Base-by-base conservation (phyloP, 2,888 invertebrate genomes). In the Plebejus argus region DNA sequence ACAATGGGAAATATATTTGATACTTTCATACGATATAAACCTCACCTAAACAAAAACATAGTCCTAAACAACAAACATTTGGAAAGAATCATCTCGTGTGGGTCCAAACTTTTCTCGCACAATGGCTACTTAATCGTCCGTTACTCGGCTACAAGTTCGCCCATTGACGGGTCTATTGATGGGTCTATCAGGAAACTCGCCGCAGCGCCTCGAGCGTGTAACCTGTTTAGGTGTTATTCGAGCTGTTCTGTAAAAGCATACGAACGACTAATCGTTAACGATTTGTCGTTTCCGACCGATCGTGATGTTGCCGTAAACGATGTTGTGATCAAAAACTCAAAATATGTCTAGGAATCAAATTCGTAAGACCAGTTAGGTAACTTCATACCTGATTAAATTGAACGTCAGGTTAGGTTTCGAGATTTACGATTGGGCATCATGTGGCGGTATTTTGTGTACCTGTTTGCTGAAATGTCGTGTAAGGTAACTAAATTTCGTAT, bases 121-220 rank as follows among this genome's bases (percentile, higher is more conserved):
- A 66, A 66, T 66, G 23, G 66, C 66, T 33, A 66, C 66, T 66
- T 66, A 66, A 66, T 66, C 66, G 66, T 66, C 28, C 28, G 28
- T 15, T 33, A 53, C 53, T 53, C 18, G 0, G 53, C 53, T 53
- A 53, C 18, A 66, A 66, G 66, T 66, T 66, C 15, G 28, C 66
- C 66, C 28, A 66, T 66, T 33, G 28, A 66, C 28, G 18, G 66
- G 15, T 6, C 66, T 66, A 66, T 66, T 33, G 28, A 66, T 18
- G 18, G 66, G 15, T 6, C 66, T 66, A 33, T 66, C 28, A 33
- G 66, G 66, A 33, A 23, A 61, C 61, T 66, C 66, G 28, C 28
- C 28, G 1, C 12, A 66, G 28, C 66, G 28, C 28, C 28, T 28
- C 6, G 18, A 66, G 66, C 66, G 66, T 66, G 20, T 33, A 66